Conservation (phyloP, 92 coral and sea anemone species). For the Phymanthus crucifer region DNA sequence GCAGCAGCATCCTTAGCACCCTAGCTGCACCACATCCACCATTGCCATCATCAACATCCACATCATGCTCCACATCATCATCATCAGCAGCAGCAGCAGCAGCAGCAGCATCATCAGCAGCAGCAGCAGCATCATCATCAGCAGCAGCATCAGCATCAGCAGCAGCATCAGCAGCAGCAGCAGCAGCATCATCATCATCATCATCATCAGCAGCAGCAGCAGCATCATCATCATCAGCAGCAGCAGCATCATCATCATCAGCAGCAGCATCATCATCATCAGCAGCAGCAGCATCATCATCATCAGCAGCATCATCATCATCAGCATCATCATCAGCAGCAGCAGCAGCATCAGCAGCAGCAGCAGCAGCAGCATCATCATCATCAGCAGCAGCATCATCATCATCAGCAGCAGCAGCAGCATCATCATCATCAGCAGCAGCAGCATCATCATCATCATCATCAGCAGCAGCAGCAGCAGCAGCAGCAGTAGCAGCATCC, state of each 20-base stretch:
- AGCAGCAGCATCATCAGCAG: not conserved
- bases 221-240: too few relatives aligned
- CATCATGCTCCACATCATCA: not conserved
- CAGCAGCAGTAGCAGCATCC: too few relatives aligned
- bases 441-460: too few relatives aligned
- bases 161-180: too few relatives aligned
- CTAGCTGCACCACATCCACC: not conserved
- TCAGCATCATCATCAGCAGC: not conserved
- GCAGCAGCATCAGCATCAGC: not conserved
- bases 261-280: too few relatives aligned
- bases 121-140: not conserved
- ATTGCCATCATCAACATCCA: not conserved
- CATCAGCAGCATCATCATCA: not conserved
- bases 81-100: not conserved
- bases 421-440: not conserved
- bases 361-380: too few relatives aligned
- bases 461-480: too few relatives aligned
- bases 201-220: too few relatives aligned
- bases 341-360: too few relatives aligned
- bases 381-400: too few relatives aligned
- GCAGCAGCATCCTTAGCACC: not conserved
- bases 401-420: not conserved
- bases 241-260: too few relatives aligned
- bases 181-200: not conserved
- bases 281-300: not conserved